A percentile compares a stretch with the other conserved stretches of the same genome.
Conservation (phyloP, 2,888 invertebrate genomes). For the Hirtodrosophila duncani region DNA sequence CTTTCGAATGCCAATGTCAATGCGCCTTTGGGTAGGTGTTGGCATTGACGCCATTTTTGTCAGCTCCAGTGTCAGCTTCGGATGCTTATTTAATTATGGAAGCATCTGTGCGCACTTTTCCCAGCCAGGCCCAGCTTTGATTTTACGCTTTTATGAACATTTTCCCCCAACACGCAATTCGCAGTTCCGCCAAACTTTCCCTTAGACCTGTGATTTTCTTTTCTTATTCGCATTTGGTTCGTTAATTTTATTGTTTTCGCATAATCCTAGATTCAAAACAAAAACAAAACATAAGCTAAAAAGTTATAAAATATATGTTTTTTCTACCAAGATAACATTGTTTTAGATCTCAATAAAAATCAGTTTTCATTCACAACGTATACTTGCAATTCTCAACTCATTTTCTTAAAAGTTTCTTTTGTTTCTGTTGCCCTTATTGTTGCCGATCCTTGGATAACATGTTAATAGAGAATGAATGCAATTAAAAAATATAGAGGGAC, state of each 20-base stretch:
- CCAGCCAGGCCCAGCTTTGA: slow-evolving; percentile 73
- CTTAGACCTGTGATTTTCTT: slow-evolving; percentile 17
- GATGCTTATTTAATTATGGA: slow-evolving; percentile 74
- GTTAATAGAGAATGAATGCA: no score
- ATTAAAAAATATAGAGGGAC: no score
- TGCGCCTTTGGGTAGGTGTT: slow-evolving; percentile 36
- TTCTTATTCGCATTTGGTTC: slow-evolving; percentile 63
- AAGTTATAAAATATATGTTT: no score
- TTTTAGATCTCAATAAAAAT: no score
- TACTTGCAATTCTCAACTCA: no score
- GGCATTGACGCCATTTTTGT: slow-evolving; percentile 37
- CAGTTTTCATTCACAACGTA: no score
- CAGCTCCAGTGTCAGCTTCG: slow-evolving; percentile 1
- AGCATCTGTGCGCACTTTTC: slow-evolving; percentile 67
- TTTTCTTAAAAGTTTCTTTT: no score
- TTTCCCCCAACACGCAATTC: slow-evolving; percentile 13
- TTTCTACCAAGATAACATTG: no score
- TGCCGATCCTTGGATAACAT: no score
- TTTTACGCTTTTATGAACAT: slow-evolving; percentile 63
- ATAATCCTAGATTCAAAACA: slow-evolving; percentile 42
- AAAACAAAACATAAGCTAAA: no score
- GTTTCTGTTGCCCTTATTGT: no score
- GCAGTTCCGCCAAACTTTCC: no score
- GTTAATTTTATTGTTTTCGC: slow-evolving; percentile 74
- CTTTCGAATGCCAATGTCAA: slow-evolving; percentile 24